A percentile compares a stretch with the other conserved stretches of the same genome.
phyloP scores from a whole-genome alignment of 2,888 invertebrate genomes.

The Leucoma salicis region DNA sequence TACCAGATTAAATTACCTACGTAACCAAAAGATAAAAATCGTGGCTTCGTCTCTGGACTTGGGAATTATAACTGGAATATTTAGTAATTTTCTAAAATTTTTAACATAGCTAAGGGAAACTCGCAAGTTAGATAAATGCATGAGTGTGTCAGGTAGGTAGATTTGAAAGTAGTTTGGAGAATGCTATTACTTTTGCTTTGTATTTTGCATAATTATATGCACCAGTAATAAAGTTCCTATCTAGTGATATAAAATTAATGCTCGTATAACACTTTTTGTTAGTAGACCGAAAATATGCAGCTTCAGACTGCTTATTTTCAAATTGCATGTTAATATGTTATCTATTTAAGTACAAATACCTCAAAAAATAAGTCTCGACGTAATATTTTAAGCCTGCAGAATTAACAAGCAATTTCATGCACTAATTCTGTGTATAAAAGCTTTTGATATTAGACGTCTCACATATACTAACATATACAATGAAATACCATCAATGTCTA shows the following conservation, averaged over 20 bases:
- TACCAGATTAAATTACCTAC: no score
- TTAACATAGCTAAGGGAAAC: constrained; percentile 16
- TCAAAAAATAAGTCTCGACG: constrained; percentile 2
- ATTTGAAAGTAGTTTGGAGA: constrained; percentile 26
- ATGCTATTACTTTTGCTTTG: constrained; percentile 26
- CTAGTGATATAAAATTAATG: no score
- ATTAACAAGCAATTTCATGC: constrained; percentile 63
- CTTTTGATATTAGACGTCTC: constrained; percentile 42
- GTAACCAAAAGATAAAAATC: no score
- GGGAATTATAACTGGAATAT: no score
- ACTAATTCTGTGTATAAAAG: constrained; percentile 68
- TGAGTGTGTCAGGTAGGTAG: constrained; percentile 27
- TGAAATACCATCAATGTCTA: constrained; percentile 48
- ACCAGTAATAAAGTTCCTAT: background rate
- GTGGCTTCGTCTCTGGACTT: no score
- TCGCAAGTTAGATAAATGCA: constrained; percentile 18
- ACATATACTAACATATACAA: constrained; percentile 46
- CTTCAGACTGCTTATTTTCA: background rate
- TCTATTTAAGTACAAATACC: background rate
- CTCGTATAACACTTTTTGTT: no score
- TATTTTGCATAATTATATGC: constrained; percentile 18
- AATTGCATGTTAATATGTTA: constrained; percentile 21
- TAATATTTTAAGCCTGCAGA: constrained; percentile 29
- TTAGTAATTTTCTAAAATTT: no score
- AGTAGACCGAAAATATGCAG: background rate